These are phyloP conservation scores for Drosophila buzzatii DNA, from an alignment of 2,888 invertebrate species.

Conservation along the genomic window DNA sequence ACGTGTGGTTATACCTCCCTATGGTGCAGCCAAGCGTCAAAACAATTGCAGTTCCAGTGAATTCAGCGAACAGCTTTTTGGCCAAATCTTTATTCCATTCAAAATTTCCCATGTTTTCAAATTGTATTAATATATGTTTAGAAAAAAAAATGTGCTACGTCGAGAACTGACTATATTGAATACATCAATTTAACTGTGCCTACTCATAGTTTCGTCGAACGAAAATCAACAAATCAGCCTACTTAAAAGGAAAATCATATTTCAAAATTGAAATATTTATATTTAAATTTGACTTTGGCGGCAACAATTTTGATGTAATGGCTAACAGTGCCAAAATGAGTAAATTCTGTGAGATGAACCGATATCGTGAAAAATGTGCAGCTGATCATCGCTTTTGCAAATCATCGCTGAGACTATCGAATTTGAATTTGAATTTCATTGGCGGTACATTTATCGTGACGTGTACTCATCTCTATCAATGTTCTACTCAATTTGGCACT, in stretches of 20 bases:
- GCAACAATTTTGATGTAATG: too few relatives aligned
- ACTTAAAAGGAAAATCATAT: background rate
- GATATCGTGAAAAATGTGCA: too few relatives aligned
- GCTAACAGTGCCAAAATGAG: background rate
- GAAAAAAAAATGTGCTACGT: too few relatives aligned
- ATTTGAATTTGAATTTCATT: background rate
- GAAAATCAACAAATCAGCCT: background rate
- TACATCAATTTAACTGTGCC: background rate
- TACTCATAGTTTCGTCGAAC: background rate
- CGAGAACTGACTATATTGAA: background rate
- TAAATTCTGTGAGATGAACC: background rate
- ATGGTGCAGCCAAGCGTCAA: constrained; percentile 27
- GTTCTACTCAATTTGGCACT: background rate
- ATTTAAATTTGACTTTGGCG: background rate
- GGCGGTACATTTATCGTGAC: background rate
- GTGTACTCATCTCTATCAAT: background rate
- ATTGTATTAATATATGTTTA: background rate
- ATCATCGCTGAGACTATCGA: background rate
- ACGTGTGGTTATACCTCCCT: background rate
- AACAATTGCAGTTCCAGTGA: constrained; percentile 37
- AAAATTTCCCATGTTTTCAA: constrained; percentile 35
- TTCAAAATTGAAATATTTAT: too few relatives aligned
- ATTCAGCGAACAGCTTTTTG: constrained; percentile 29
- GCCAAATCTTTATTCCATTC: constrained; percentile 19
- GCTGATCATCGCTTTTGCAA: background rate